Conservation (phyloP, 2,888 invertebrate genomes). For the Erpobdella octoculata region DNA sequence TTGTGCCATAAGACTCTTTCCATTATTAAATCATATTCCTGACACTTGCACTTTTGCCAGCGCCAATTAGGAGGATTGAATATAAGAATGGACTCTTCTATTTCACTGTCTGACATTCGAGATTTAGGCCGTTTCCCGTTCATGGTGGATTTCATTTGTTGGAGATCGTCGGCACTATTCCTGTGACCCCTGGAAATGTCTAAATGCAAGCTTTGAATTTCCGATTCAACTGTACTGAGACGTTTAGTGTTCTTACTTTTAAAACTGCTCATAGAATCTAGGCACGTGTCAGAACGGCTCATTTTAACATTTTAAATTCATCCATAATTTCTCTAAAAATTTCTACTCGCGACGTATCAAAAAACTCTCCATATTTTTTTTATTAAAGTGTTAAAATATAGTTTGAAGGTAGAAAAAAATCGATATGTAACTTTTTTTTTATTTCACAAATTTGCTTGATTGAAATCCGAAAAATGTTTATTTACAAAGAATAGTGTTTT, state of each 20-base stretch:
- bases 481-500: too few species aligned
- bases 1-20: not conserved
- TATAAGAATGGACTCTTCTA: slow-evolving; percentile 23
- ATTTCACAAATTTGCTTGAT: too few species aligned
- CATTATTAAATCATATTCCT: slow-evolving; percentile 15
- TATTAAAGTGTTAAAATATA: too few species aligned
- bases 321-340: too few species aligned
- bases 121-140: not conserved
- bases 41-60: slow-evolving; percentile 25
- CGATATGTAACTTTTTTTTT: too few species aligned
- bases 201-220: not conserved
- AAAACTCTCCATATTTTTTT: too few species aligned
- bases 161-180: slow-evolving; percentile 10
- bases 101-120: not conserved
- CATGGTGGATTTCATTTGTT: not conserved
- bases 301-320: slow-evolving; percentile 12
- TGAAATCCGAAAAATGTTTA: too few species aligned
- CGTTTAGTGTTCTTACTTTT: not conserved
- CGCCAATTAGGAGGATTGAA: slow-evolving; percentile 25
- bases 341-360: too few species aligned
- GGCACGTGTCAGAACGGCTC: slow-evolving; percentile 6
- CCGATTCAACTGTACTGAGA: too few species aligned
- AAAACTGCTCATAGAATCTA: not conserved
- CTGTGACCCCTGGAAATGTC: not conserved
- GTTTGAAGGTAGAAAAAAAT: too few species aligned